phyloP scores from a whole-genome alignment of 2,888 invertebrate genomes.

The Protula sp. region DNA sequence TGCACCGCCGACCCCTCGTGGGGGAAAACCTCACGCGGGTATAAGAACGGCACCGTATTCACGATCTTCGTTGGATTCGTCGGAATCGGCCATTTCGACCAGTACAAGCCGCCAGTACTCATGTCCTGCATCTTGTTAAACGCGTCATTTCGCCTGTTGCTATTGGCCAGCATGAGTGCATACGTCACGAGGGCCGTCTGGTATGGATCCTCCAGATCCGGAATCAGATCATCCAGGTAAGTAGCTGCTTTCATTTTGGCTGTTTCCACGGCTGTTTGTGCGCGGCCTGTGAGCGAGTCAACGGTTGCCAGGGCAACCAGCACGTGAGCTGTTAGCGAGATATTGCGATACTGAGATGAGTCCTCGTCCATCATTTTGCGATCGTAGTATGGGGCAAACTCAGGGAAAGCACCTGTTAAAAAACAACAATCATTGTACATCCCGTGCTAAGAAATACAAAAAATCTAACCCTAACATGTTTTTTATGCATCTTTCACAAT shows the following conservation, averaged over 20 bases:
- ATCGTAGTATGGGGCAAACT: too few relatives aligned
- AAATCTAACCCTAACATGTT: too few relatives aligned
- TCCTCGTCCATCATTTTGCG: too few relatives aligned
- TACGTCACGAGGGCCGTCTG: slow-evolving; percentile 79
- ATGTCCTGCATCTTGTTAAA: slow-evolving; percentile 9
- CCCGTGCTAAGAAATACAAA: too few relatives aligned
- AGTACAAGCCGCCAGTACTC: too few relatives aligned
- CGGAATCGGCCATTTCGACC: slow-evolving; percentile 12
- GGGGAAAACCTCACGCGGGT: slow-evolving; percentile 1
- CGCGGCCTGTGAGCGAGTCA: too few relatives aligned
- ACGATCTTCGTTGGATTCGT: slow-evolving; percentile 9
- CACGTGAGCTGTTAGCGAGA: too few relatives aligned
- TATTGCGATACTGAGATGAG: too few relatives aligned
- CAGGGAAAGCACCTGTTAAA: too few relatives aligned
- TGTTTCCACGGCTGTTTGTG: slow-evolving; percentile 32
- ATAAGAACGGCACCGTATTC: slow-evolving; percentile 10
- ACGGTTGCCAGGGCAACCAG: too few relatives aligned
- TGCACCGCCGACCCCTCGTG: slow-evolving; percentile 4
- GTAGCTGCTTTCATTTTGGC: slow-evolving; percentile 29
- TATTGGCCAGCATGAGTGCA: slow-evolving; percentile 67
- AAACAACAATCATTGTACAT: too few relatives aligned
- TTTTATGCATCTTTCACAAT: too few relatives aligned
- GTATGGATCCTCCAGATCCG: slow-evolving; percentile 66
- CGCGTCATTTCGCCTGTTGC: slow-evolving; percentile 2
- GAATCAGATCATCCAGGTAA: slow-evolving; percentile 56